Evolutionary conservation across 2,888 invertebrate genomes (phyloP).

Genomic region (Petrophora chlorosata): DNA sequence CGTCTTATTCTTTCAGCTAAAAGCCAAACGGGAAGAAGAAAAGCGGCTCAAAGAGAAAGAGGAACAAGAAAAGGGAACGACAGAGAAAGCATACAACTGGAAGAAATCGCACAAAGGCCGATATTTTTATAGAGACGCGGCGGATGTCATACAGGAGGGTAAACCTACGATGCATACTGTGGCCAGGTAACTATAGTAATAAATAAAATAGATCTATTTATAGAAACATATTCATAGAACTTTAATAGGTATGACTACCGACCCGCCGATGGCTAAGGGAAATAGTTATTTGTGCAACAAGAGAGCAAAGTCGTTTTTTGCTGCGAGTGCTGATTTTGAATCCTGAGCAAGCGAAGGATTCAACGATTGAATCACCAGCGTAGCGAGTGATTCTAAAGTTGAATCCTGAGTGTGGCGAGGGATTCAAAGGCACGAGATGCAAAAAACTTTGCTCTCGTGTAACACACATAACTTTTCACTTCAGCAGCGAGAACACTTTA

Average conservation of each 20-base stretch:
- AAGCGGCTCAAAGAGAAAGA: constrained; percentile 79
- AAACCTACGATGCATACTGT: constrained; percentile 84
- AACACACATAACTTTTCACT: no score
- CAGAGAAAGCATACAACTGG: constrained; percentile 88
- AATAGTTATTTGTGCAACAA: no score
- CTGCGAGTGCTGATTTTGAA: no score
- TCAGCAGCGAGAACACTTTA: no score
- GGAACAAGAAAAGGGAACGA: constrained; percentile 77
- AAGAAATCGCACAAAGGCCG: constrained; percentile 87
- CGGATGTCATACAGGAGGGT: constrained; percentile 95
- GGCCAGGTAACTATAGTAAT: constrained; percentile 63
- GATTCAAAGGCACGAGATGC: no score
- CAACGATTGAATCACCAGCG: no score
- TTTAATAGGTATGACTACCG: background rate
- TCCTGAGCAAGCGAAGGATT: no score
- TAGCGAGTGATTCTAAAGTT: no score
- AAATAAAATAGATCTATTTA: constrained; percentile 33
- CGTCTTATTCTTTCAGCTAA: constrained; percentile 55
- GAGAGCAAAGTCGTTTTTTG: no score
- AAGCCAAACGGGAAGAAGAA: constrained; percentile 75
- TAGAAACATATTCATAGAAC: background rate
- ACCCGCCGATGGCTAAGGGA: no score
- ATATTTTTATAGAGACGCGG: constrained; percentile 92
- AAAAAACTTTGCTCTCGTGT: no score
- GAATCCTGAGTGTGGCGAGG: no score